Conservation (phyloP, 1,140 invertebrate species). For the Venturia canescens region DNA sequence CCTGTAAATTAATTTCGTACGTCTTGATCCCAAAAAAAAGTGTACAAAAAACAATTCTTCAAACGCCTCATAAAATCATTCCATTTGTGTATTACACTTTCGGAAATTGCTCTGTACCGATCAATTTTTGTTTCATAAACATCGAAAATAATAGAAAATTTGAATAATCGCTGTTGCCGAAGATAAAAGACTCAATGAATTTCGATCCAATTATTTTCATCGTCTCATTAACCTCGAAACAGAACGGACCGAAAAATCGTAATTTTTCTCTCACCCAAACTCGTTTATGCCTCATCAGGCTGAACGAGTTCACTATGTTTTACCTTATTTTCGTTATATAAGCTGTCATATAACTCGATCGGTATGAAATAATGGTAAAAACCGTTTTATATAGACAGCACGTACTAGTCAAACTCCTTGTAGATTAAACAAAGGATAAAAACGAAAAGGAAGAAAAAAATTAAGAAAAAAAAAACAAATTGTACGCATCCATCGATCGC, state of each 20-base stretch:
- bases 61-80: neutral
- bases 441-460: constrained; percentile 51
- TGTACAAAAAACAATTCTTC: neutral
- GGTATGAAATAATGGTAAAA: constrained; percentile 41
- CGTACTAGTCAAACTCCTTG: constrained; percentile 69
- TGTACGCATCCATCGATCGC: constrained; percentile 45
- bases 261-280: neutral
- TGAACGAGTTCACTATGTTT: neutral
- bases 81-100: neutral
- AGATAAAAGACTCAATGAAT: too few species aligned
- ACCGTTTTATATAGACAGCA: constrained; percentile 63
- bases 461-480: neutral
- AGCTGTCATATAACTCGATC: constrained; percentile 9
- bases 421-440: constrained; percentile 65
- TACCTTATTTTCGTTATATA: neutral
- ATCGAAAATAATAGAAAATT: constrained; percentile 14
- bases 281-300: neutral
- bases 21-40: too few species aligned
- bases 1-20: neutral
- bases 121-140: constrained; percentile 21
- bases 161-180: too few species aligned
- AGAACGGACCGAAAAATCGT: neutral
- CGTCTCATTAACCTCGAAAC: neutral
- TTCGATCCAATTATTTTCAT: too few species aligned
- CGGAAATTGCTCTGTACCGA: neutral